phyloP scores from a whole-genome alignment of 2,113 vertebrate genomes.

The Vidua chalybeata region DNA sequence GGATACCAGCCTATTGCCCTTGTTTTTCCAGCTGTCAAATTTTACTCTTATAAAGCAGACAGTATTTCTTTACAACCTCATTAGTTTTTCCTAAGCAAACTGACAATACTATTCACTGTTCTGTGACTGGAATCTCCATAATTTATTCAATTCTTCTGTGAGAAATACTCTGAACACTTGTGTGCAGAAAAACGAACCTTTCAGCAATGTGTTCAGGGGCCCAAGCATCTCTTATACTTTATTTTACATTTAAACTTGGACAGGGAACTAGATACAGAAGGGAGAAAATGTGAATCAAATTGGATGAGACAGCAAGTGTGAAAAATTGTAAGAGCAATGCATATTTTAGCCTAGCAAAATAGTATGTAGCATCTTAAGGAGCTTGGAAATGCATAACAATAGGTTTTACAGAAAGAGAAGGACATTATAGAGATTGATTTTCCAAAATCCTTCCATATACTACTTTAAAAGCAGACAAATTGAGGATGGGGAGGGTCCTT shows the following conservation, averaged over 20 bases:
- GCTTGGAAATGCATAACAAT: not conserved
- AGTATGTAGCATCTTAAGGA: not conserved
- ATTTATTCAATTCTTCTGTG: conserved; percentile 38
- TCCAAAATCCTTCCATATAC: not conserved
- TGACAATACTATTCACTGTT: conserved; percentile 64
- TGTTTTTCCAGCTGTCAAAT: conserved; percentile 78
- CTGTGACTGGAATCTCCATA: not conserved
- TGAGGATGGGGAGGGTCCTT: not conserved
- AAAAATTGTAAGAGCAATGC: not conserved
- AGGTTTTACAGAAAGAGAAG: not conserved
- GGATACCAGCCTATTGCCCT: conserved; percentile 53
- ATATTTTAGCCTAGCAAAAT: not conserved
- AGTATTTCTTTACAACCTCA: conserved; percentile 69
- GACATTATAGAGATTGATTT: not conserved
- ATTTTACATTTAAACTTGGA: conserved; percentile 18
- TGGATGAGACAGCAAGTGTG: not conserved
- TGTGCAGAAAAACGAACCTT: conserved; percentile 29
- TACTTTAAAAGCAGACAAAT: not conserved
- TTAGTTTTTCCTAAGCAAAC: conserved; percentile 65
- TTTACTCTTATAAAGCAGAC: conserved; percentile 64
- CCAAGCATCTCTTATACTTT: not conserved
- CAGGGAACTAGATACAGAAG: not conserved
- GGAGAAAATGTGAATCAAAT: not conserved
- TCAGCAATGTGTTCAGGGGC: conserved; percentile 14
- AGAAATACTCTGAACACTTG: conserved; percentile 32